A percentile compares a stretch with the other conserved stretches of the same genome.
These are phyloP conservation scores for Lepeophtheirus nordmannii DNA, from an alignment of 2,888 invertebrate genomes.

Conservation along the genomic window DNA sequence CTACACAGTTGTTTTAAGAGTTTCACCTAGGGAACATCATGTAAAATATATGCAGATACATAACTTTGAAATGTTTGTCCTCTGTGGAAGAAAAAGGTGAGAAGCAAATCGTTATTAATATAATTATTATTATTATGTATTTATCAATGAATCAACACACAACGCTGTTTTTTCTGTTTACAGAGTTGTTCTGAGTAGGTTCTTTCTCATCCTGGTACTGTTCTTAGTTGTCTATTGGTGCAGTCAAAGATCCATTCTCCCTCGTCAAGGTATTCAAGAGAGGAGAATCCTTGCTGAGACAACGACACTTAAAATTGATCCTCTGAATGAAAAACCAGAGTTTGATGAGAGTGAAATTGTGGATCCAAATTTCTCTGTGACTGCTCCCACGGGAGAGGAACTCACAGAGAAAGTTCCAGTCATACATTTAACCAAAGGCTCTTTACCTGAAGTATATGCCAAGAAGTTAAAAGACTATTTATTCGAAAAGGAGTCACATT, in stretches of 20 bases:
- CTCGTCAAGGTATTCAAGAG: background rate
- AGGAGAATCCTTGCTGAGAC: background rate
- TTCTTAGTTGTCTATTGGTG: background rate
- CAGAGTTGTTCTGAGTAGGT: background rate
- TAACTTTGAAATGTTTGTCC: background rate
- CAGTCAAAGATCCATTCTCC: background rate
- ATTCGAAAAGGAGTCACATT: background rate
- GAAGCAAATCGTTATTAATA: background rate
- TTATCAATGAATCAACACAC: background rate
- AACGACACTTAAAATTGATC: background rate
- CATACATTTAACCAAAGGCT: background rate
- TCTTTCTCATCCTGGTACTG: background rate
- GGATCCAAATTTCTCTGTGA: background rate
- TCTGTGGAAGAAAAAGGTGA: background rate
- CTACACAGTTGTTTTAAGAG: too few species aligned
- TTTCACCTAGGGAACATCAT: background rate
- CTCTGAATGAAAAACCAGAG: background rate
- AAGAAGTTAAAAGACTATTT: background rate
- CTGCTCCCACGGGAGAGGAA: background rate
- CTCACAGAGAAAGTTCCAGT: background rate
- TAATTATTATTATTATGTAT: too few species aligned
- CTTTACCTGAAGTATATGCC: background rate
- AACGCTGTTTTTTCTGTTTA: background rate
- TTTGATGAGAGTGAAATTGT: background rate
- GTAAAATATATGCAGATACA: background rate